Percentiles rank a stretch among this genome's conserved stretches.
phyloP scores from a whole-genome alignment of 2,797 vertebrate species.

The Gorsachius magnificus region DNA sequence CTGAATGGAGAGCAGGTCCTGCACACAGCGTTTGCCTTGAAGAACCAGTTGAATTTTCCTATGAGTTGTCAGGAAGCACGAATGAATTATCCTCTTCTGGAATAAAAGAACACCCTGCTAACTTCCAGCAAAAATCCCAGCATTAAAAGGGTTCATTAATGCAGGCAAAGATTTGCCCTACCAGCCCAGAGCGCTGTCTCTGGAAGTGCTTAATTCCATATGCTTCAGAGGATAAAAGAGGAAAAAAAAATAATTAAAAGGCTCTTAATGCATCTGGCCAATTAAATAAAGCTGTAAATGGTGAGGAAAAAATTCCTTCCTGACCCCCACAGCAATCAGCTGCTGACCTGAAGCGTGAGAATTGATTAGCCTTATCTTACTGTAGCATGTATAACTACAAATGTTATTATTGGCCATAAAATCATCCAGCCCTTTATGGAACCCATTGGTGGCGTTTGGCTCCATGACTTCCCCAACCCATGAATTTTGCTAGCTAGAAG shows the following conservation, averaged over 20 bases:
- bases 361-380: constrained; percentile 72
- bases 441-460: constrained; percentile 42
- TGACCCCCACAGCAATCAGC: constrained; percentile 68
- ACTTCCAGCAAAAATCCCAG: not conserved
- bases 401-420: constrained; percentile 72
- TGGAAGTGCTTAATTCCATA: constrained; percentile 33
- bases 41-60: not conserved
- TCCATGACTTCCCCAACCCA: constrained; percentile 18
- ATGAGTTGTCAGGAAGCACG: not conserved
- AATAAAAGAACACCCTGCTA: not conserved
- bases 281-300: constrained; percentile 71
- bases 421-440: constrained; percentile 55
- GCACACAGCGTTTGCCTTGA: not conserved
- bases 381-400: constrained; percentile 52
- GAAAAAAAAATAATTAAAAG: constrained; percentile 60
- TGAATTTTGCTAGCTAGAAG: constrained; percentile 22
- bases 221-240: constrained; percentile 16
- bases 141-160: not conserved
- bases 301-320: constrained; percentile 61
- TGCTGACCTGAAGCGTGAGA: constrained; percentile 71
- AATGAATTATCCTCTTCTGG: not conserved
- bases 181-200: not conserved
- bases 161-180: not conserved
- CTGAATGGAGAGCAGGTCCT: not conserved
- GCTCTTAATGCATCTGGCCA: constrained; percentile 70